phyloP scores from a whole-genome alignment of 2,888 invertebrate genomes.

The Pomacea canaliculata region DNA sequence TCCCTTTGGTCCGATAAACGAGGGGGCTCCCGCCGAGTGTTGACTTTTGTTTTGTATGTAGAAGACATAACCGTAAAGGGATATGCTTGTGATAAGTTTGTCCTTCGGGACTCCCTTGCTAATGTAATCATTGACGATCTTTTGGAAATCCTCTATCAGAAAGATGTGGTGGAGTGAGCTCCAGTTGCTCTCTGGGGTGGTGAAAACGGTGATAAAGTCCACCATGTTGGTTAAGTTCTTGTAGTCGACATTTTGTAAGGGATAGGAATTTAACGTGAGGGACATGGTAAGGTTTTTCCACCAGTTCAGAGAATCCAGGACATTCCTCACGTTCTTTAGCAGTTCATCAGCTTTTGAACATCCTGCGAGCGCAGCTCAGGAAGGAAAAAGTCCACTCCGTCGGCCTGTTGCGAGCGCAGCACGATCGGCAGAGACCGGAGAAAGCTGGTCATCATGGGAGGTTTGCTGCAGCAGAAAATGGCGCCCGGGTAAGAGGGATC shows the following conservation, averaged over 20 bases:
- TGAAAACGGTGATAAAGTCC: not conserved
- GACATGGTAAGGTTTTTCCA: not conserved
- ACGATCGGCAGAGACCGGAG: not conserved
- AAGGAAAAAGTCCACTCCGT: not conserved
- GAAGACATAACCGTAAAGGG: not conserved
- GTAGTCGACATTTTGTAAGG: not conserved
- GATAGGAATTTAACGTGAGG: not conserved
- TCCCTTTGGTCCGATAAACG: not conserved
- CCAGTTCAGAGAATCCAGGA: not conserved
- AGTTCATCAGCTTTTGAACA: not conserved
- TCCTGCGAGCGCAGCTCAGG: not conserved
- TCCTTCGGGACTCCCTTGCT: not conserved
- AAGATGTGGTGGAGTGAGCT: not conserved
- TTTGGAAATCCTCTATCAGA: not conserved
- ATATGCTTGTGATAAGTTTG: not conserved
- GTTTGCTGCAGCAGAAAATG: not conserved
- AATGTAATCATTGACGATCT: not conserved
- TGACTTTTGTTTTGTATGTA: not conserved
- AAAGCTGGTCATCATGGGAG: not conserved
- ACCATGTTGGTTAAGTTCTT: not conserved
- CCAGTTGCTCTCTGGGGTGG: not conserved
- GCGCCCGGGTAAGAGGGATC: not conserved
- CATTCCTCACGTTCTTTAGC: not conserved
- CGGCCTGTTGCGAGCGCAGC: not conserved
- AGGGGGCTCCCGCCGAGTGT: not conserved